Evolutionary conservation across 2,888 invertebrate genomes (phyloP), one percentile per base, ranked within the genome.

Genomic region (Monopis laevigella): DNA sequence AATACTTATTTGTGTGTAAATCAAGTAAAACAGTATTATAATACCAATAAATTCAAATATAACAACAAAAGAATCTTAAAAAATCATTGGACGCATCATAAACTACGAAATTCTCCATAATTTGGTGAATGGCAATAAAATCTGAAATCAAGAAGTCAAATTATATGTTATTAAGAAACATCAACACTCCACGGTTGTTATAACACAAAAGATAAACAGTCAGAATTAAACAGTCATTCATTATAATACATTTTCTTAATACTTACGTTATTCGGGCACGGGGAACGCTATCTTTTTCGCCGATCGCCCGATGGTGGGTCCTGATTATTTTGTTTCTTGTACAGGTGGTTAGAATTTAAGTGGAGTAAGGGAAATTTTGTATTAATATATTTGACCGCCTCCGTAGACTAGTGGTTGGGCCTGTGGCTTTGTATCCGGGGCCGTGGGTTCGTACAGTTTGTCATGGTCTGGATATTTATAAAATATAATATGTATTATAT

Each of bases 171-270:
- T 80, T 78, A 78, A 53, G 55, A 65, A 60, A 67, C 75, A 74
- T 75, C 77, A 75, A 75, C 78, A 78, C 71, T 61, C 58, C 60
- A 56, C 58, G 67, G 71, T 67, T 59, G 71, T 74, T 72, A 66
- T 67, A 71, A 74, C 64, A 67, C 71, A 68, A 77, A 75, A 78
- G 74, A 78, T 78, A 78, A 80, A 77, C 69, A 72, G 62, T 59
- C 61, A 53, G 59, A 72, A 77, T 77, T 77, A 77, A 77, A 61
- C 67, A 69, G 67, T 67, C 57, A 60, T 67, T 72, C 67, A 72
- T 75, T 75, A 70, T 68, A 62, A 62, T 72, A 65, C 58, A 58
- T 69, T 75, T 74, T 68, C 60, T 60, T 69, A 68, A 73, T 72
- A 69, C 61, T 64, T 54, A 63, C 65, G 62, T 67, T 70, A 65